Evolutionary conservation across 2,888 invertebrate species (phyloP).

Genomic region (Habrosyne pyritoides): DNA sequence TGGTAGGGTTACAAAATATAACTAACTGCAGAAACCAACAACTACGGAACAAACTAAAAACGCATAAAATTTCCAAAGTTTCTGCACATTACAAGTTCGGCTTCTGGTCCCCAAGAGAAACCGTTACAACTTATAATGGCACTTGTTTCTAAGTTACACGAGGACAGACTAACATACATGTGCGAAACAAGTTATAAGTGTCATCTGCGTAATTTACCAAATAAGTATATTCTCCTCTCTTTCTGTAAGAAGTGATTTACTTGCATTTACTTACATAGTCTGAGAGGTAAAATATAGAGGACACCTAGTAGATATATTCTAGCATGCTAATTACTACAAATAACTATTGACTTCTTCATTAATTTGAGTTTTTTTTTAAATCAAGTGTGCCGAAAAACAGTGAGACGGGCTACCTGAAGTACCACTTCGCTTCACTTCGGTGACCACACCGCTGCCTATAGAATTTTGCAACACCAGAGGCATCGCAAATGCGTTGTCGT

Average conservation of each 20-base stretch:
- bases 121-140: slow-evolving; percentile 2
- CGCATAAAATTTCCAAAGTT: neutral
- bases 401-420: too few species aligned
- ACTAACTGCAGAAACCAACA: neutral
- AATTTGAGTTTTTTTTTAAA: too few species aligned
- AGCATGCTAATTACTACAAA: too few species aligned
- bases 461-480: too few species aligned
- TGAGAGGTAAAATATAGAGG: too few species aligned
- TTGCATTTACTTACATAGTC: too few species aligned
- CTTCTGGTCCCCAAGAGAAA: neutral
- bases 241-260: neutral
- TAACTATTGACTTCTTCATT: too few species aligned
- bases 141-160: slow-evolving; percentile 1
- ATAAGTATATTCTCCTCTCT: neutral
- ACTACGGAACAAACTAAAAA: neutral
- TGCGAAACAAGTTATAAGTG: neutral
- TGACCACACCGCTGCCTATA: too few species aligned
- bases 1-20: neutral
- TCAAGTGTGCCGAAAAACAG: too few species aligned
- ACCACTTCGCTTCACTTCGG: too few species aligned
- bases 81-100: neutral
- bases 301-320: too few species aligned
- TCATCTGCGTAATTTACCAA: neutral
- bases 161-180: neutral
- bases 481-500: too few species aligned